These are phyloP conservation scores for Coluber constrictor DNA, from an alignment of 2,797 vertebrate genomes.

Conservation along the genomic window DNA sequence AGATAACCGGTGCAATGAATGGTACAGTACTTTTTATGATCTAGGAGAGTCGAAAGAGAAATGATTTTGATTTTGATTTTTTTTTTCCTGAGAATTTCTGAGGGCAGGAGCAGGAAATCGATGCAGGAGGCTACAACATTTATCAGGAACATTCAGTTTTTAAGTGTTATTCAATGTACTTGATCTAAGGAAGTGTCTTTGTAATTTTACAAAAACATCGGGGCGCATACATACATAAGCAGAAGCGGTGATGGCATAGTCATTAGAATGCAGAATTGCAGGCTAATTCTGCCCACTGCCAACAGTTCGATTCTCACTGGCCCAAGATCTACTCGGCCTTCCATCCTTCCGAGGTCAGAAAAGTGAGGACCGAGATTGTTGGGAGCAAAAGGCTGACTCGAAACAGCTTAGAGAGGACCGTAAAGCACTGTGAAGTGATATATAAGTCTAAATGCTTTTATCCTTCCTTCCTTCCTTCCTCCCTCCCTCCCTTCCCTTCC, in stretches of 20 bases:
- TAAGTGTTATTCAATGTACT: conserved; percentile 4
- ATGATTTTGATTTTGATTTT: not conserved
- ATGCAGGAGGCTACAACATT: not conserved
- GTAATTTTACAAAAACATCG: conserved; percentile 26
- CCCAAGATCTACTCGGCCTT: not conserved
- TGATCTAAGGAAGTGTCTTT: conserved; percentile 37
- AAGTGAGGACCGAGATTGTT: not conserved
- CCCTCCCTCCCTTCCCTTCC: too few relatives aligned
- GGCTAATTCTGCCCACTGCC: not conserved
- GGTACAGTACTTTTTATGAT: conserved; percentile 88
- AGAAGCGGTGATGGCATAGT: not conserved
- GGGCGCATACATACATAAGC: not conserved
- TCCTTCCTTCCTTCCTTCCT: too few relatives aligned
- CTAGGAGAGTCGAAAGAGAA: conserved; percentile 67
- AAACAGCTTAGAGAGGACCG: not conserved
- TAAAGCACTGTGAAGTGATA: too few relatives aligned
- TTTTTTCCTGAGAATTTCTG: not conserved
- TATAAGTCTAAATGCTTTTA: not conserved
- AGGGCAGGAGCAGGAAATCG: not conserved
- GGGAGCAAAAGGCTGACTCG: not conserved
- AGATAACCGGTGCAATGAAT: conserved; percentile 94
- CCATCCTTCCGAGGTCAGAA: not conserved
- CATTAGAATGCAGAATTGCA: not conserved
- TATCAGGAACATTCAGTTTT: not conserved
- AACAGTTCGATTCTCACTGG: not conserved